Conservation (phyloP, 2,888 invertebrate species). For the Mechanitis messenoides region DNA sequence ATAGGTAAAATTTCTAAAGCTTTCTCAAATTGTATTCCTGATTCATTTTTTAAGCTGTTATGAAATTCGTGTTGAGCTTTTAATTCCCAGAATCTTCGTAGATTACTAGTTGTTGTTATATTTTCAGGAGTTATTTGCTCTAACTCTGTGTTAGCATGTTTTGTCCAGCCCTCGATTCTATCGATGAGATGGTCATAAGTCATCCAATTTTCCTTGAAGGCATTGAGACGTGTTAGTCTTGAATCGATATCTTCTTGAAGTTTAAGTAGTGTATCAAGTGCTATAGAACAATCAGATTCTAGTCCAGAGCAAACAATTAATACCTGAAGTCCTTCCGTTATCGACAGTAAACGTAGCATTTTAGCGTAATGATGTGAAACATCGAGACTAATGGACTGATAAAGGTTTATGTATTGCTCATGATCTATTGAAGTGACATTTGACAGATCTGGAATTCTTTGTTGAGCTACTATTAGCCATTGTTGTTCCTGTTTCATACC, state of each 20-base stretch:
- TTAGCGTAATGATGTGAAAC: conserved; percentile 88
- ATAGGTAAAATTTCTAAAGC: conserved; percentile 86
- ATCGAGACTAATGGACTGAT: conserved; percentile 87
- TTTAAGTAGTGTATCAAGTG: conserved; percentile 82
- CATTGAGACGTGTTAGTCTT: conserved; percentile 81
- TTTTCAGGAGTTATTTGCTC: conserved; percentile 80
- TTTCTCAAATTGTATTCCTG: conserved; percentile 84
- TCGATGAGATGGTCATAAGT: conserved; percentile 84
- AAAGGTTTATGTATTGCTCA: conserved; percentile 88
- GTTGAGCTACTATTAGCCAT: conserved; percentile 90
- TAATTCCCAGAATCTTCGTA: conserved; percentile 91
- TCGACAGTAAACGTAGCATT: conserved; percentile 82
- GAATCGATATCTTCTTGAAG: conserved; percentile 86
- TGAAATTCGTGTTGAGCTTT: conserved; percentile 92
- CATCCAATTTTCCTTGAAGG: conserved; percentile 87
- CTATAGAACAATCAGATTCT: conserved; percentile 83
- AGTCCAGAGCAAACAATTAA: conserved; percentile 85
- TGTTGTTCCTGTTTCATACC: conserved; percentile 88
- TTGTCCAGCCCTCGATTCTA: conserved; percentile 86
- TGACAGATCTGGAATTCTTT: conserved; percentile 87
- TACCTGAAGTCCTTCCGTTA: conserved; percentile 84
- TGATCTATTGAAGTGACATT: conserved; percentile 89
- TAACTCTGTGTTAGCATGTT: conserved; percentile 83
- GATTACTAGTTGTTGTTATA: conserved; percentile 80
- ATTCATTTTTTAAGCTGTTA: conserved; percentile 84